phyloP scores from a whole-genome alignment of 2,888 invertebrate genomes.

The Eugnorisma glareosa region DNA sequence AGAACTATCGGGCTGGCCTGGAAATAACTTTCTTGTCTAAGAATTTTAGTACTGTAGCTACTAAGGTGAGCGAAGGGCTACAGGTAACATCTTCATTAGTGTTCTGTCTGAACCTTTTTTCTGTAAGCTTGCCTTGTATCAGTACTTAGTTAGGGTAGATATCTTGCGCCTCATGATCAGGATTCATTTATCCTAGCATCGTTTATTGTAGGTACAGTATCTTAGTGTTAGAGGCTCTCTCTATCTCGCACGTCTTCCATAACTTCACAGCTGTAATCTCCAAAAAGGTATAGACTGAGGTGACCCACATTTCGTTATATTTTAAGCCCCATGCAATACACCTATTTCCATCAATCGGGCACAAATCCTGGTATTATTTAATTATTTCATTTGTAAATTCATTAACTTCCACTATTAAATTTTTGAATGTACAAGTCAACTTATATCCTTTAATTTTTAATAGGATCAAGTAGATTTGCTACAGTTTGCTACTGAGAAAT shows the following conservation, averaged over 20 bases:
- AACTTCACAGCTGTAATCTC: not conserved
- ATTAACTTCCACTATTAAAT: no score
- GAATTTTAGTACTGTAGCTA: conserved; percentile 26
- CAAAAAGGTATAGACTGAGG: not conserved
- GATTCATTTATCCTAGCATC: not conserved
- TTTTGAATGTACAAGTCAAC: no score
- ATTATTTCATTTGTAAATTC: no score
- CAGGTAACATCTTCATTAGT: conserved; percentile 24
- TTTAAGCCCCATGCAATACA: not conserved
- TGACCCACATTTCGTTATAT: not conserved
- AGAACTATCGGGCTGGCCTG: conserved; percentile 36
- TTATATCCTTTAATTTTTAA: no score
- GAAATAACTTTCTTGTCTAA: conserved; percentile 56
- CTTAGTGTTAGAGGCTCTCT: not conserved
- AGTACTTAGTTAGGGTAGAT: not conserved
- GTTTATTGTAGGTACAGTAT: not conserved
- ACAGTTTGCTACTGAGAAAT: not conserved
- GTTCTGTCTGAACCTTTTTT: not conserved
- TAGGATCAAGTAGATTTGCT: no score
- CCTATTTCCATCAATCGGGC: not conserved
- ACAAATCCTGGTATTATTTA: no score
- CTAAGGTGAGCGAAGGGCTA: conserved; percentile 1
- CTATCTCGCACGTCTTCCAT: not conserved
- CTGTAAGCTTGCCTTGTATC: not conserved
- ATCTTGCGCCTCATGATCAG: not conserved